Evolutionary conservation across 2,113 vertebrate genomes (phyloP), one percentile per base, ranked within the genome.

Genomic region (Gallinago undulata): DNA sequence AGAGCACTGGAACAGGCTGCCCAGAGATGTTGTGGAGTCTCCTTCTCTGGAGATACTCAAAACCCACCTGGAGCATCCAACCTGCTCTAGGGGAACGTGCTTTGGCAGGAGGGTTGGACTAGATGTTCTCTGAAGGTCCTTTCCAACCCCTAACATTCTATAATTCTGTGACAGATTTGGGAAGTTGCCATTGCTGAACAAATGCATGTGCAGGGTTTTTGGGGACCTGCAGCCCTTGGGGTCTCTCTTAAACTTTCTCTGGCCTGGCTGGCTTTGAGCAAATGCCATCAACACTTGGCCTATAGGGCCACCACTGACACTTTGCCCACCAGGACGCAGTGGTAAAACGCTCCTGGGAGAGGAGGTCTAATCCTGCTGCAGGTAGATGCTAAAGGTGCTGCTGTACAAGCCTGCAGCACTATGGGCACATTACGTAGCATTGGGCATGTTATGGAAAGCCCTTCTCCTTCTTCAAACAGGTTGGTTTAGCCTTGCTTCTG

Each of bases 231-330:
- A 60, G 16, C 7, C 43, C 19, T n/a, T 0, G 1, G 28, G 11
- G 13, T 66, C 10, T 90, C 64, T 70, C 62, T 43, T 67, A 63
- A 57, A 57, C 37, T 47, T 33, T 13, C 30, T 77, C 50, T 75
- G 41, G 35, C 23, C 47, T 79, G 23, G 19, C 24, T 47, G 33
- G 17, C 27, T 19, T 72, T 0, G 1, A 70, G 30, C 35, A 78
- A 28, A 57, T 51, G 17, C 45, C 39, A 11, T n/a, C 14, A 33
- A n/a, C 30, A 28, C 47, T 39, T 4, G 1, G 51, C 4, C 28
- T 9, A 9, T 0, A 1, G 28, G 41, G 11, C 22, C 59, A 60
- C 18, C 7, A 23, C 6, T 33, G 50, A 13, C 23, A 13, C 28
- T 87, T 87, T 37, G 35, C 17, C 22, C 56, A 62, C 23, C 24